Evolutionary conservation across 2,888 invertebrate genomes (phyloP).

Genomic region (Nemotelus nigrinus): DNA sequence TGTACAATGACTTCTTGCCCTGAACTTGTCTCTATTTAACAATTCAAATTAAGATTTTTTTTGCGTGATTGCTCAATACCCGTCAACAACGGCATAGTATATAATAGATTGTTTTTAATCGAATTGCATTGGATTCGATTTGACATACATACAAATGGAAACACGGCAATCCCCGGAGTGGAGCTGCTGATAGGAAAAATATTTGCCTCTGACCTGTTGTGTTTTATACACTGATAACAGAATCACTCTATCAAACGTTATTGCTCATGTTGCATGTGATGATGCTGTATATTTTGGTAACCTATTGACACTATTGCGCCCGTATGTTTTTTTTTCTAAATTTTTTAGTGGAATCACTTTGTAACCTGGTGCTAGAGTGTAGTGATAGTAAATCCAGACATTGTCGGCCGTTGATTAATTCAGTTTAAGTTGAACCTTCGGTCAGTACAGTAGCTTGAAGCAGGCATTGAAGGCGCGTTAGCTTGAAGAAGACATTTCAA

Average conservation of each 20-base stretch:
- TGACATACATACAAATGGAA: neutral
- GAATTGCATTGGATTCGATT: neutral
- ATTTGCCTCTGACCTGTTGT: neutral
- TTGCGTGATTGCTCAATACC: neutral
- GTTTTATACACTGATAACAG: conserved; percentile 5
- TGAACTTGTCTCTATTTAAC: conserved; percentile 29
- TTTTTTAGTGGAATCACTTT: conserved; percentile 25
- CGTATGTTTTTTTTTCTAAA: conserved; percentile 12
- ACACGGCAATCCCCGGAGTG: neutral
- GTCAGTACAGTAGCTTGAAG: conserved; percentile 16
- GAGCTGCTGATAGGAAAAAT: conserved; percentile 3
- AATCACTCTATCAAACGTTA: neutral
- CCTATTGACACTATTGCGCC: conserved; percentile 41
- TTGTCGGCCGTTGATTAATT: conserved; percentile 36
- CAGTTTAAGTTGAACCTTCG: conserved; percentile 40
- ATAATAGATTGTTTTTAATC: no score
- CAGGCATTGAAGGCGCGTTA: neutral
- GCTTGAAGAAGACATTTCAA: neutral
- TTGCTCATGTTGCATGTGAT: conserved; percentile 15
- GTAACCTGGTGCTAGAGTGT: conserved; percentile 25
- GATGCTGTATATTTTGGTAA: conserved; percentile 16
- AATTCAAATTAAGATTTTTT: neutral
- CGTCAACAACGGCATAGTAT: neutral
- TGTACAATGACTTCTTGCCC: conserved; percentile 15
- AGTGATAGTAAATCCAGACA: conserved; percentile 24